Conservation (phyloP, 2,888 invertebrate species). For the Polymixis flavicincta region DNA sequence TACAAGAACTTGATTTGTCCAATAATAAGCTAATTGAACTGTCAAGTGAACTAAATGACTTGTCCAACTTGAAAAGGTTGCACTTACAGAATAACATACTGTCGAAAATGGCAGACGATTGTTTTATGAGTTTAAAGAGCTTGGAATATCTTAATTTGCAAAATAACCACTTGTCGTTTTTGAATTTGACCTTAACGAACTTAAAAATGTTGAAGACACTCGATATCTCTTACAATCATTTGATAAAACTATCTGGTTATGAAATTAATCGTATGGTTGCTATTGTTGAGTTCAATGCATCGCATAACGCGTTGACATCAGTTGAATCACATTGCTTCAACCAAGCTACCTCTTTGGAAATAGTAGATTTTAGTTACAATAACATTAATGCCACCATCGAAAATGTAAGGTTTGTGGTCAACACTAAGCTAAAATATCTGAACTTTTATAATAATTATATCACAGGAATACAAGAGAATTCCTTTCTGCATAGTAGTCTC, state of each 20-base stretch:
- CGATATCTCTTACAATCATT: constrained; percentile 77
- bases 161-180: constrained; percentile 74
- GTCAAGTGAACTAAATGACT: constrained; percentile 68
- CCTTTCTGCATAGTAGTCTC: constrained; percentile 75
- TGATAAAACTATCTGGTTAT: constrained; percentile 74
- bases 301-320: constrained; percentile 77
- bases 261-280: constrained; percentile 76
- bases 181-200: constrained; percentile 77
- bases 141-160: constrained; percentile 73
- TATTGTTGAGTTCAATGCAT: constrained; percentile 78
- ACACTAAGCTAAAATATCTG: constrained; percentile 74
- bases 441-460: constrained; percentile 79
- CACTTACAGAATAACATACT: constrained; percentile 78
- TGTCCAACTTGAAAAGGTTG: constrained; percentile 72
- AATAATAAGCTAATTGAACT: constrained; percentile 73
- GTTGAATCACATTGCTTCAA: constrained; percentile 81
- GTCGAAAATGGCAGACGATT: constrained; percentile 71
- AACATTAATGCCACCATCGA: constrained; percentile 75
- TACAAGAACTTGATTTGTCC: constrained; percentile 78
- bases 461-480: constrained; percentile 73
- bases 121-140: constrained; percentile 72
- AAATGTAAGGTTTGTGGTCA: constrained; percentile 77
- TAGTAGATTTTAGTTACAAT: constrained; percentile 80
- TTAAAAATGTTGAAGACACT: constrained; percentile 75
- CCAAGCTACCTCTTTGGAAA: constrained; percentile 72